Evolutionary conservation across 2,797 vertebrate genomes (phyloP).

Genomic region (Sardinella longiceps): DNA sequence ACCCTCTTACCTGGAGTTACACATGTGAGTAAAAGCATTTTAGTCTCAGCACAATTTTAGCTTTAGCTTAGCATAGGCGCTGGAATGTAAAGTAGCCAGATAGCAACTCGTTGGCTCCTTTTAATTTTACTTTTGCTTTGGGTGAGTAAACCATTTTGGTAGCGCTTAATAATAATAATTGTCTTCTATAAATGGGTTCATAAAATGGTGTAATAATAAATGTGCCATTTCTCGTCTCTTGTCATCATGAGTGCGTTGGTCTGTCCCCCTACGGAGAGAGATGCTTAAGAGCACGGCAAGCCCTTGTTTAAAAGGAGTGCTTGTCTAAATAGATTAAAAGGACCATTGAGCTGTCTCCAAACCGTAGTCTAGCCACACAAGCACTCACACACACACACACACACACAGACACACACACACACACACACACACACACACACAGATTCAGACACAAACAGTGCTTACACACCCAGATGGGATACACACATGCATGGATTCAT

Average conservation of each 20-base stretch:
- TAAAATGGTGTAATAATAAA: too few species aligned
- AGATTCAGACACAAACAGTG: neutral
- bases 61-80: too few species aligned
- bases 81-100: too few species aligned
- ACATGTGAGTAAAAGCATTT: too few species aligned
- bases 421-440: neutral
- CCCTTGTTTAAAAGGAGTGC: constrained; percentile 22
- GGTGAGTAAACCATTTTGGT: too few species aligned
- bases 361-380: neutral
- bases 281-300: neutral
- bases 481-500: neutral
- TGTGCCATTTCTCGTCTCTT: neutral
- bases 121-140: neutral
- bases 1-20: too few species aligned
- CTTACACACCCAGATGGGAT: neutral
- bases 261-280: neutral
- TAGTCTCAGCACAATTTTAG: too few species aligned
- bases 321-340: constrained; percentile 24
- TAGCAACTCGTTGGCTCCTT: too few species aligned
- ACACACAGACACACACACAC: neutral
- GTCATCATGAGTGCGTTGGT: neutral
- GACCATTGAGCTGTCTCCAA: constrained; percentile 22
- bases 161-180: too few species aligned
- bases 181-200: too few species aligned
- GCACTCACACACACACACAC: neutral